Conservation (phyloP, 1,140 invertebrate species). For the Drosophila athabasca region DNA sequence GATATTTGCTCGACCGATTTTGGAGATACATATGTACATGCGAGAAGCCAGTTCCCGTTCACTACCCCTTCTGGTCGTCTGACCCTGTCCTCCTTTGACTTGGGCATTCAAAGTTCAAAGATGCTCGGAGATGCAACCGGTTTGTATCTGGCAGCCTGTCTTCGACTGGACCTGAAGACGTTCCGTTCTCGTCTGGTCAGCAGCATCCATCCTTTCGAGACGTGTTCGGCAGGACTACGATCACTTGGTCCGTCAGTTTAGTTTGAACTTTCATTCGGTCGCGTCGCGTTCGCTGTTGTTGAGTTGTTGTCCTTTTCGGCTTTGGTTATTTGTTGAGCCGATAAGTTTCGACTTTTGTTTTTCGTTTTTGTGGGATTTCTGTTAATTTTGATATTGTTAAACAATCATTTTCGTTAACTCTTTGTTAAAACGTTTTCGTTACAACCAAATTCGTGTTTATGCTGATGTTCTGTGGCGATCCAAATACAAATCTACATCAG, state of each 20-base stretch:
- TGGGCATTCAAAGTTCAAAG: slow-evolving; percentile 69
- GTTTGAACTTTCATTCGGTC: slow-evolving; percentile 80
- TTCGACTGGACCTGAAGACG: slow-evolving; percentile 63
- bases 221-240: slow-evolving; percentile 35
- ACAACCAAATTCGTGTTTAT: slow-evolving; percentile 13
- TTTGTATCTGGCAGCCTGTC: slow-evolving; percentile 74
- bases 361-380: slow-evolving; percentile 75
- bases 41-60: slow-evolving; percentile 15
- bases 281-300: slow-evolving; percentile 71
- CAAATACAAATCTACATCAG: too few relatives aligned
- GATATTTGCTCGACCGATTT: slow-evolving; percentile 35
- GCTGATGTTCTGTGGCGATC: too few relatives aligned
- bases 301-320: slow-evolving; percentile 45
- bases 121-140: slow-evolving; percentile 65
- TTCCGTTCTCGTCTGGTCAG: slow-evolving; percentile 12
- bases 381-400: slow-evolving; percentile 50
- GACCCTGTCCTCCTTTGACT: slow-evolving; percentile 50
- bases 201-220: slow-evolving; percentile 57
- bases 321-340: slow-evolving; percentile 60
- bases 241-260: slow-evolving; percentile 62
- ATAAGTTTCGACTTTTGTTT: slow-evolving; percentile 54
- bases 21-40: neutral
- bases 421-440: slow-evolving; percentile 36
- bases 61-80: slow-evolving; percentile 37
- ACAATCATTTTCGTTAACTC: slow-evolving; percentile 52